phyloP scores from a whole-genome alignment of 1,140 invertebrate species.

The Trachymyrmex cornetzi region DNA sequence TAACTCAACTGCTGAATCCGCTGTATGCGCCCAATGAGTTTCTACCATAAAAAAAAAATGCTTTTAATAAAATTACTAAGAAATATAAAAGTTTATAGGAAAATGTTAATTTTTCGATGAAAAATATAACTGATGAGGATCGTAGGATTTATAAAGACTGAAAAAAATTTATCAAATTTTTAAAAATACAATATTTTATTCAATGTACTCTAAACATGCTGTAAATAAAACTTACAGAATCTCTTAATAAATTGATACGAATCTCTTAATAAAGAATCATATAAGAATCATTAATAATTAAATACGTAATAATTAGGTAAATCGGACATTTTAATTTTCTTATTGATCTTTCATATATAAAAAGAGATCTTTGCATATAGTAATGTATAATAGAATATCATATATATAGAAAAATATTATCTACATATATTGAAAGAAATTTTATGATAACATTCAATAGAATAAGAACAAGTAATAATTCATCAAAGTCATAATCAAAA shows the following conservation, averaged over 20 bases:
- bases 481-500: not conserved
- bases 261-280: conserved; percentile 12
- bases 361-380: not conserved
- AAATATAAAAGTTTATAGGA: too few relatives aligned
- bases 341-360: not conserved
- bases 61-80: not conserved
- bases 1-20: too few relatives aligned
- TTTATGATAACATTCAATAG: not conserved
- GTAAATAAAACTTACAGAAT: conserved; percentile 22
- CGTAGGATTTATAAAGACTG: not conserved
- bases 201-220: conserved; percentile 55
- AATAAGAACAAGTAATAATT: conserved; percentile 7
- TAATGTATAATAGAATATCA: not conserved
- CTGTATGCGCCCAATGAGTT: not conserved
- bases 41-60: not conserved
- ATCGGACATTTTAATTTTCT: not conserved
- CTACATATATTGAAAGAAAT: not conserved
- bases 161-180: not conserved
- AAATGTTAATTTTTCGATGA: not conserved
- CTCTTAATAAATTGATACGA: conserved; percentile 3
- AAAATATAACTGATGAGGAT: not conserved
- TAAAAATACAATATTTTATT: conserved; percentile 80
- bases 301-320: not conserved
- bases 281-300: not conserved
- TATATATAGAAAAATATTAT: not conserved